Evolutionary conservation across 1,140 invertebrate species (phyloP), one percentile per base, ranked within the genome.

Genomic region (Bursaphelenchus mucronatus): DNA sequence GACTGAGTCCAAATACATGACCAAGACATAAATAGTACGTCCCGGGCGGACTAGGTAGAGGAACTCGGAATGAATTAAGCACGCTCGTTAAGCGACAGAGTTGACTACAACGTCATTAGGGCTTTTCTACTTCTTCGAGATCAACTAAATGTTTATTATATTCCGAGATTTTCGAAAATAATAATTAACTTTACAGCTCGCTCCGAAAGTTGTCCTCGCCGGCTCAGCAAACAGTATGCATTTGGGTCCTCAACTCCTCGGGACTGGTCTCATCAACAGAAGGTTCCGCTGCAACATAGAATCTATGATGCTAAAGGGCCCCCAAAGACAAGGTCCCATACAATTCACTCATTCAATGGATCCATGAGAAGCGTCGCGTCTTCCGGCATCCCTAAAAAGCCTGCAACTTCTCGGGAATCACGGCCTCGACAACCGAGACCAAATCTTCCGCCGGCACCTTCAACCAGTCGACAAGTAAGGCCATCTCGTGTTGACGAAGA

Each of bases 231-330:
- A 57, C 17, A 46, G 4, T 76, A 56, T 52, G 76, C 68, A 15
- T 79, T 76, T 47, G 76, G 75, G 9, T 76, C 73, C 44, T 79
- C 73, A 11, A 76, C 75, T 50, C 75, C 75, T 15, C 62, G 75
- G 40, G 65, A 75, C 61, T 69, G 75, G 39, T 71, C 76, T 41
- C 75, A 76, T 71, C 56, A 72, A 19, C 58, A 61, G 13, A 69
- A 73, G 21, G 55, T 76, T 17, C 62, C 66, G 13, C 40, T 55
- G 40, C 56, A 61, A n/a, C 73, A 69, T 43, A 55, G 75, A 17
- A 67, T 68, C 15, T 74, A 76, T 52, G 72, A 74, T 57, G 69
- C 70, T 9, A 72, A 72, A 55, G 15, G 74, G 6, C 44, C 17
- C 11, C 66, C 41, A 10, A 59, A 59, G 40, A 44, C 6, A 59